phyloP scores from a whole-genome alignment of 2,888 invertebrate genomes.

The Corythucha ciliata region DNA sequence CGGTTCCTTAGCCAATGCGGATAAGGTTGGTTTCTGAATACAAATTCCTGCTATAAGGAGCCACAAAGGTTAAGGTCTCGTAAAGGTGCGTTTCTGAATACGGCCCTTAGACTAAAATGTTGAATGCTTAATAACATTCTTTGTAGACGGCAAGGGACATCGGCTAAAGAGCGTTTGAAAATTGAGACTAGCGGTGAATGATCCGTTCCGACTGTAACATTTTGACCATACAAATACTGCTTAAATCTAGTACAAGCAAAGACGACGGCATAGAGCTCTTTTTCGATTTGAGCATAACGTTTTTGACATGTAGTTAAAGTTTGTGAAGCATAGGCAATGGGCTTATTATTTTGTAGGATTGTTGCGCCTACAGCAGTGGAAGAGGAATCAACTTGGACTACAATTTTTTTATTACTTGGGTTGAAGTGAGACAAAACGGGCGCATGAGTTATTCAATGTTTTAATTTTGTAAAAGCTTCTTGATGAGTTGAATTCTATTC shows the following conservation, averaged over 20 bases:
- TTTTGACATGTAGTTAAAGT: constrained; percentile 6
- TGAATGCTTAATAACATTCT: constrained; percentile 1
- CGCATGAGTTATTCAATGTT: constrained; percentile 10
- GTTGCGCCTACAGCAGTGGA: constrained; percentile 2
- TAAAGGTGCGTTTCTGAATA: background rate
- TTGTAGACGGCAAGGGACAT: constrained; percentile 16
- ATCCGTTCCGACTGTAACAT: constrained; percentile 17
- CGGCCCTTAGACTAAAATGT: background rate
- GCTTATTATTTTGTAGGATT: constrained; percentile 13
- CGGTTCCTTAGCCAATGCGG: too few species aligned
- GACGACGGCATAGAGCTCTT: constrained; percentile 19
- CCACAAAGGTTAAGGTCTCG: too few species aligned
- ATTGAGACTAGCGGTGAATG: constrained; percentile 17
- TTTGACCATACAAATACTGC: constrained; percentile 21
- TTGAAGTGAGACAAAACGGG: constrained; percentile 13
- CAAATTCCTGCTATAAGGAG: too few species aligned
- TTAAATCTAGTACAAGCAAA: constrained; percentile 7
- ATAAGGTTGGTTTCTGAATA: too few species aligned
- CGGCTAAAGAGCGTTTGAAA: constrained; percentile 9
- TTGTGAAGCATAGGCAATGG: constrained; percentile 18
- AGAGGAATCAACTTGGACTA: background rate
- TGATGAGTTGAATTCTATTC: constrained; percentile 7
- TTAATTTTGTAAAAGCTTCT: constrained; percentile 16
- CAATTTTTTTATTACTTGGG: background rate
- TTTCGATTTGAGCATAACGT: constrained; percentile 18